These are phyloP conservation scores for Pteronura brasiliensis DNA, from an alignment of 2,113 vertebrate species.

Conservation along the genomic window DNA sequence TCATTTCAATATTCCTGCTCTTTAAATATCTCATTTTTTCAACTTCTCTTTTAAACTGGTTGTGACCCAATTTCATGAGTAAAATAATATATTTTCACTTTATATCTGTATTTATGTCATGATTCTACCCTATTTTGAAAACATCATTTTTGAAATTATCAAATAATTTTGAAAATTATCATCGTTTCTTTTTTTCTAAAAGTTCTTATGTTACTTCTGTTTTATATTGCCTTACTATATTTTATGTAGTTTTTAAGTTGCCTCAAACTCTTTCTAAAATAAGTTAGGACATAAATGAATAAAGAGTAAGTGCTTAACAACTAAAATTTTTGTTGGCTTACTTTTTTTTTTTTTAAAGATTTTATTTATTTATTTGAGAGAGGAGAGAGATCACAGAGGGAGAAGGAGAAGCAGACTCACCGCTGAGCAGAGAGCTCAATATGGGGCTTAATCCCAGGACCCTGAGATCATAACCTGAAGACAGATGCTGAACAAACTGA, in stretches of 20 bases:
- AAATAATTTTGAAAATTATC: neutral
- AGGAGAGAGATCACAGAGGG: too few species aligned
- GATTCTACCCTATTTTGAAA: neutral
- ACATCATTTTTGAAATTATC: neutral
- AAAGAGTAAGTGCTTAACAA: neutral
- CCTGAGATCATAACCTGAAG: too few species aligned
- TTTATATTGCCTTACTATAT: neutral
- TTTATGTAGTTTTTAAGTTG: neutral
- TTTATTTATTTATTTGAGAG: neutral
- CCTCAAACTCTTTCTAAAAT: neutral
- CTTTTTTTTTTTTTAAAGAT: too few species aligned
- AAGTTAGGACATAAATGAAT: neutral
- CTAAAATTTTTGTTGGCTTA: too few species aligned
- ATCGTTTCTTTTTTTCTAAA: neutral
- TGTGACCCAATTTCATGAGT: neutral
- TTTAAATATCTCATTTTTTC: neutral
- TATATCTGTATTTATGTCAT: neutral
- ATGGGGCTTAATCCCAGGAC: too few species aligned
- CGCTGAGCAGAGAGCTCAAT: too few species aligned
- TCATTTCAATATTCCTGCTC: conserved; percentile 4
- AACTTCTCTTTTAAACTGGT: neutral
- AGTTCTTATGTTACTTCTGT: neutral
- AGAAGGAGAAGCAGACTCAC: too few species aligned
- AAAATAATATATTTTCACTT: neutral
- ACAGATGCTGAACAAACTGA: too few species aligned